A percentile compares a stretch with the other conserved stretches of the same genome.
These are phyloP conservation scores for Aleiodes testaceus DNA, from an alignment of 2,888 invertebrate species.

Conservation along the genomic window DNA sequence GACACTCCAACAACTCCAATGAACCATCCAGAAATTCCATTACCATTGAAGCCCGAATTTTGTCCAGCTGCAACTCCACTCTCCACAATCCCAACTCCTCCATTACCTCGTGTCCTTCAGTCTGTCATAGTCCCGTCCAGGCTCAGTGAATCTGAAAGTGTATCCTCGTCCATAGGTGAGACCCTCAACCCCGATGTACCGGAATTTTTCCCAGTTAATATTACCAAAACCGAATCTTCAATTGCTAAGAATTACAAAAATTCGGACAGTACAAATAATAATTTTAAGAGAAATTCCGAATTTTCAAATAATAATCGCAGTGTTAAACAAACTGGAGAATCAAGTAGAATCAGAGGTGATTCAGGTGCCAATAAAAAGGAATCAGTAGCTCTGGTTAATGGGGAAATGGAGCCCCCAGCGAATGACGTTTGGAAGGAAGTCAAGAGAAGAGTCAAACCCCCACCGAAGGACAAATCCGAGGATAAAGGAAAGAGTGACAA, in stretches of 20 bases:
- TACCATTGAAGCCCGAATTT: conserved; percentile 61
- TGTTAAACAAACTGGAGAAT: conserved; percentile 14
- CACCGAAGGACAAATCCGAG: conserved; percentile 64
- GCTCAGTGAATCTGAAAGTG: conserved; percentile 62
- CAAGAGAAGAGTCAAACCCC: conserved; percentile 71
- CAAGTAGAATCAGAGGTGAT: background rate
- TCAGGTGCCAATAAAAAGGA: conserved; percentile 32
- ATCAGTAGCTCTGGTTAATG: conserved; percentile 54
- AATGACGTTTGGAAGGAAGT: conserved; percentile 78
- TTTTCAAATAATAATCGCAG: conserved; percentile 40
- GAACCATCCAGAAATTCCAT: conserved; percentile 46
- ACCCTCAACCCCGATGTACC: conserved; percentile 89
- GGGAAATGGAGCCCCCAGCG: conserved; percentile 55
- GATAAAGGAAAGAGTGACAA: conserved; percentile 57
- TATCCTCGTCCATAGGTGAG: conserved; percentile 72
- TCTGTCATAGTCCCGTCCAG: conserved; percentile 62
- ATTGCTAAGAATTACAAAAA: conserved; percentile 22
- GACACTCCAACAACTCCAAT: conserved; percentile 68
- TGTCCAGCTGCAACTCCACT: conserved; percentile 78
- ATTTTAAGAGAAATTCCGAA: conserved; percentile 42
- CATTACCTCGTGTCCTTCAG: conserved; percentile 79
- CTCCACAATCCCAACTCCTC: conserved; percentile 82
- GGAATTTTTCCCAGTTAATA: conserved; percentile 83
- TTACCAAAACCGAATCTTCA: conserved; percentile 43
- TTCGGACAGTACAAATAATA: conserved; percentile 59